Conservation (phyloP, 1,140 invertebrate genomes). For the Centruroides vittatus region DNA sequence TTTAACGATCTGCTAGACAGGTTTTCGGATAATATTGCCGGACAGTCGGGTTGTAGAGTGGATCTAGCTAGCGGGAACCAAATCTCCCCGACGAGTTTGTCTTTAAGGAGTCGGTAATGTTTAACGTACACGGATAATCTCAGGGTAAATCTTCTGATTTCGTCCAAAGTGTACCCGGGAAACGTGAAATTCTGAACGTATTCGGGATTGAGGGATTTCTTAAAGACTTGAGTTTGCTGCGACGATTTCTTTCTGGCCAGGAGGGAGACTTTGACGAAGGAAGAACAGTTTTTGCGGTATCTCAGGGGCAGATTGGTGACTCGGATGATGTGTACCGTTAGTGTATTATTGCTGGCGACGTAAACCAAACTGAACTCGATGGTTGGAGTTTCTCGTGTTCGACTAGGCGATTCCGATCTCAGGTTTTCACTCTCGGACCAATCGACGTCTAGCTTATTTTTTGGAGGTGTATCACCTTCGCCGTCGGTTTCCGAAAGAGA, state of each 20-base stretch:
- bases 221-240: neutral
- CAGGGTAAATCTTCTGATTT: neutral
- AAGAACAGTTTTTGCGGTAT: slow-evolving; percentile 1
- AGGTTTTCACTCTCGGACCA: neutral
- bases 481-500: neutral
- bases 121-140: slow-evolving; percentile 1
- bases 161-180: neutral
- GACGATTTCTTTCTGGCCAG: slow-evolving; percentile 1
- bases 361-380: too few relatives aligned
- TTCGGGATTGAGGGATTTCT: slow-evolving; percentile 2
- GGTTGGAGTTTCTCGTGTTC: neutral
- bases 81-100: too few relatives aligned
- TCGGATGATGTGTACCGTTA: too few relatives aligned
- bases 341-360: too few relatives aligned
- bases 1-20: too few relatives aligned
- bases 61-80: too few relatives aligned
- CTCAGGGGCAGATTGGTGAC: neutral
- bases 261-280: slow-evolving; percentile 2
- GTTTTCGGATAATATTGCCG: too few relatives aligned
- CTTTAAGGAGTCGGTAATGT: neutral
- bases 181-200: neutral
- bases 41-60: too few relatives aligned
- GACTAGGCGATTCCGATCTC: neutral
- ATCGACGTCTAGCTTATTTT: neutral
- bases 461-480: neutral